Base-by-base conservation (phyloP, 2,888 invertebrate species). In the Coelinius sp. region DNA sequence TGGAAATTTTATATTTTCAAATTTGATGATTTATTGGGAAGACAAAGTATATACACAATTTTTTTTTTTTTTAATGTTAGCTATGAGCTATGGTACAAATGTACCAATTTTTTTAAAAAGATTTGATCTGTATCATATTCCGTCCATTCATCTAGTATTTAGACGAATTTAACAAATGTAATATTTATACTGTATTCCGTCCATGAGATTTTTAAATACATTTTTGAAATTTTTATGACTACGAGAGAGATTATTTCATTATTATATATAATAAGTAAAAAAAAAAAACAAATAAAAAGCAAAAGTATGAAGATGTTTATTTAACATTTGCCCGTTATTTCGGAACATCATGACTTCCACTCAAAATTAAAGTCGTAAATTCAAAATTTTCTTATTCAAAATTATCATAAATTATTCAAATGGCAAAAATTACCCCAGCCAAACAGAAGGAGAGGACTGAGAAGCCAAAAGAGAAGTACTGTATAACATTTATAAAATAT, bases 161-260 rank as follows among this genome's bases (percentile, higher is more conserved):
- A 56, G 27, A 7, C n/a, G 7, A n/a, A 25, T 27, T 56, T n/a
- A 56, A 27, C 25, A 27, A 25, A 27, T 35, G 53, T 20, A 24
- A 27, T 68, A 49, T 59, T 41, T 73, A 67, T 62, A 52, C 67
- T 62, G 64, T 72, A 73, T 74, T 80, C 81, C 81, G 81, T 82
- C 81, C 81, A 71, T 72, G 14, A 56, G 14, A 44, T 44, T 77
- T 77, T 71, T 38, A 49, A 68, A 44, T 66, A 49, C 27, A 56
- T 17, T 56, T 44, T 56, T 56, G 25, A 27, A 56, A 56, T 56
- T 56, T 56, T 56, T 56, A 56, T 12, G 12, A 53, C 22, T n/a
- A n/a, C 12, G 35, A 6, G 10, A 8, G 3, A 10, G 6, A 1
- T 35, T 35, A 6, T 2, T 0, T 17, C 7, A 20, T 20, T 20